phyloP scores from a whole-genome alignment of 2,113 vertebrate species.

The Benitochromis conjunctus region DNA sequence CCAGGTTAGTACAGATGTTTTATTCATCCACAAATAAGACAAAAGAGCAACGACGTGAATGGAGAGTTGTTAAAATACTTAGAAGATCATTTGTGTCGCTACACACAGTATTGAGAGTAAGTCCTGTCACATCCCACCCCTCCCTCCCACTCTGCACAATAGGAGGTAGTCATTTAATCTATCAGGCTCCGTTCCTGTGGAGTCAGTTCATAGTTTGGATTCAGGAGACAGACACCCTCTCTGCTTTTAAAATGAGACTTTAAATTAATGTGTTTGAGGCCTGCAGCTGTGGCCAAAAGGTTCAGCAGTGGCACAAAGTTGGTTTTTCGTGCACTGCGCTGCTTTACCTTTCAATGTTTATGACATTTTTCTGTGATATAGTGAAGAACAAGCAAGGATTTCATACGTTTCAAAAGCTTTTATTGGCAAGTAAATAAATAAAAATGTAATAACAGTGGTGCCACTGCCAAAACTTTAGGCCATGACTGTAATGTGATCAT shows the following conservation, averaged over 20 bases:
- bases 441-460: background rate
- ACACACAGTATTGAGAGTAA: background rate
- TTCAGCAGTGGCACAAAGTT: background rate
- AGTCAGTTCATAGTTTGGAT: background rate
- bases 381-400: background rate
- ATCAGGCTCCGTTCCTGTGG: background rate
- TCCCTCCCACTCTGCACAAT: accelerated
- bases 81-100: background rate
- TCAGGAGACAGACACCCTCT: background rate
- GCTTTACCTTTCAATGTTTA: background rate
- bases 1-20: background rate
- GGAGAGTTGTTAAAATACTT: background rate
- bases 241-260: background rate
- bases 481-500: background rate
- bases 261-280: background rate
- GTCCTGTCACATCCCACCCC: background rate
- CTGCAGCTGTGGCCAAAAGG: background rate
- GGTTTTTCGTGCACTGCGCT: background rate
- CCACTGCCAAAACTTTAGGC: background rate
- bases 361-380: background rate
- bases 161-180: background rate
- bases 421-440: background rate
- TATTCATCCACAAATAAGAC: background rate
- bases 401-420: background rate
- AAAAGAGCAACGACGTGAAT: background rate